Evolutionary conservation across 2,797 vertebrate genomes (phyloP).

Genomic region (Crenuchus spilurus): DNA sequence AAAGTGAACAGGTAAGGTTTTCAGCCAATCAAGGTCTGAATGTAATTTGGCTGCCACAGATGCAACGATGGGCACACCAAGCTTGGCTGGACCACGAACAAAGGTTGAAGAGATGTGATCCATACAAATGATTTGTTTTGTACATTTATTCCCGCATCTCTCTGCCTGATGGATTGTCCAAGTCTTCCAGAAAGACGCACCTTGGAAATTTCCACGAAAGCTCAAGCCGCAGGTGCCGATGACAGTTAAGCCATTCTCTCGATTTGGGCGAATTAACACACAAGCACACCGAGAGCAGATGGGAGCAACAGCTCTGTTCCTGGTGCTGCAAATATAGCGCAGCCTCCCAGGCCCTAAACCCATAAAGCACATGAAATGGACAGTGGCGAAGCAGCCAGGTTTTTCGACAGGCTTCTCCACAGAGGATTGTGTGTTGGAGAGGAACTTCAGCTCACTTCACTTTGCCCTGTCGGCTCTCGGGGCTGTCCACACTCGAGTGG

Average conservation of each 20-base stretch:
- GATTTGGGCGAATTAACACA: not conserved
- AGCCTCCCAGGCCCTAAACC: constrained; percentile 15
- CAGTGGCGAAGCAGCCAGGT: constrained; percentile 34
- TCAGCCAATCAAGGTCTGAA: constrained; percentile 4
- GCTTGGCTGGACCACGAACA: constrained; percentile 23
- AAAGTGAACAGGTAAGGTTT: not conserved
- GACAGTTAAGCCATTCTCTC: constrained; percentile 28
- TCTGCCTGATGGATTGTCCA: constrained; percentile 29
- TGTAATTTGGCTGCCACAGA: constrained; percentile 18
- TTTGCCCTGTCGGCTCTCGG: constrained; percentile 23
- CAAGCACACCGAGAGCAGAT: not conserved
- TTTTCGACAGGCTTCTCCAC: constrained; percentile 47
- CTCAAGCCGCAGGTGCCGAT: constrained; percentile 33
- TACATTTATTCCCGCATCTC: not conserved
- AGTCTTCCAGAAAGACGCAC: not conserved
- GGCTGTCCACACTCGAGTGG: constrained; percentile 34
- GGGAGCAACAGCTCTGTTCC: not conserved
- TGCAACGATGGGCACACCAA: not conserved
- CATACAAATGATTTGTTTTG: constrained; percentile 42
- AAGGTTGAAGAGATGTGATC: constrained; percentile 26
- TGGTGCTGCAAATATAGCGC: constrained; percentile 2
- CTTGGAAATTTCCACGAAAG: constrained; percentile 29
- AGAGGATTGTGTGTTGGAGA: constrained; percentile 30
- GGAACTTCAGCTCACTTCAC: constrained; percentile 26
- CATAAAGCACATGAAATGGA: constrained; percentile 46